Conservation (phyloP, 2,113 vertebrate genomes). For the Myotis yumanensis region DNA sequence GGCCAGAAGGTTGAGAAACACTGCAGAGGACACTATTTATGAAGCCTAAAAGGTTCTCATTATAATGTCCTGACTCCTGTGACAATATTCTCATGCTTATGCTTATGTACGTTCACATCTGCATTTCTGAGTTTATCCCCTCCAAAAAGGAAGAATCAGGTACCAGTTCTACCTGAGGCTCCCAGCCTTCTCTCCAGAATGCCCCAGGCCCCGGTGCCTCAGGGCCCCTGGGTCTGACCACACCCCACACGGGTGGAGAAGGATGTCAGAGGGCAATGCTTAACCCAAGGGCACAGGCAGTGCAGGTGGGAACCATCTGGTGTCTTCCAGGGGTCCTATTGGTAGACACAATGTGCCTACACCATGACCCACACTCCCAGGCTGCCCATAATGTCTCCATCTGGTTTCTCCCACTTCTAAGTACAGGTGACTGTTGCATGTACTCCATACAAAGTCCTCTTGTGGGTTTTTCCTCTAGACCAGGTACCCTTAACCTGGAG, state of each 20-base stretch:
- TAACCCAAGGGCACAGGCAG: background rate
- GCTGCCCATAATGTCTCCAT: background rate
- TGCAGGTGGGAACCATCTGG: background rate
- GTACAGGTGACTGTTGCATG: background rate
- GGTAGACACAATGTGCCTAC: background rate
- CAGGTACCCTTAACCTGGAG: background rate
- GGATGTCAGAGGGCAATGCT: background rate
- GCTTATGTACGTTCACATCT: background rate
- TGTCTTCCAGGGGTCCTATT: background rate
- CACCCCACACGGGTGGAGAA: background rate
- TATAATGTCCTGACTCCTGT: background rate
- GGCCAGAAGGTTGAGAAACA: too few species aligned
- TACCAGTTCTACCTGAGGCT: background rate
- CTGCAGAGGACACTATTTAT: background rate
- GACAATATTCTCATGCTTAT: background rate
- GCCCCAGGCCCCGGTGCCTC: background rate
- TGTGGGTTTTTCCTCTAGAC: background rate
- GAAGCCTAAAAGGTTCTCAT: background rate
- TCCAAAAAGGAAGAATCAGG: background rate
- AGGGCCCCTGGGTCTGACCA: background rate
- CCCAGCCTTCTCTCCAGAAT: background rate
- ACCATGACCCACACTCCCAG: background rate
- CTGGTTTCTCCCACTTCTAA: background rate
- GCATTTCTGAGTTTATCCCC: background rate
- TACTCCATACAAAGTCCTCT: background rate